These are phyloP conservation scores for Thamnophis elegans DNA, from an alignment of 2,797 vertebrate genomes.

Conservation along the genomic window DNA sequence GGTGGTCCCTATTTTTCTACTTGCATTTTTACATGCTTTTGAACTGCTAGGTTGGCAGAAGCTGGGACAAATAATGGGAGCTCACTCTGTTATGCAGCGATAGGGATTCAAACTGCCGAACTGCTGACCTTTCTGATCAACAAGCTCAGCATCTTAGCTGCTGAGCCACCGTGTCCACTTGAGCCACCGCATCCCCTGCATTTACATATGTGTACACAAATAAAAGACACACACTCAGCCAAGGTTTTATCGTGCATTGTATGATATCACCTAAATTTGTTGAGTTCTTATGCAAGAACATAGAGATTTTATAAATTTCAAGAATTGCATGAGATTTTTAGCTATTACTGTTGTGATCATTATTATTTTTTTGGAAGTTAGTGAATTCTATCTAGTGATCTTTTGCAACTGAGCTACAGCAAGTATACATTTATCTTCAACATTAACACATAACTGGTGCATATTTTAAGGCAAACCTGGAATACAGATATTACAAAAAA, in stretches of 20 bases:
- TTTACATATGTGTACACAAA: background rate
- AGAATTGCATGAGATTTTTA: background rate
- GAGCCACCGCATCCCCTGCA: no score
- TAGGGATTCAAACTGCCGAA: no score
- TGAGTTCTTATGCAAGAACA: background rate
- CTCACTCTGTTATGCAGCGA: no score
- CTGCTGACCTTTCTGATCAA: no score
- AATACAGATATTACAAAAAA: background rate
- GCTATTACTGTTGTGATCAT: background rate
- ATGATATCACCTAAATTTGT: background rate
- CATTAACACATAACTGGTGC: constrained; percentile 9
- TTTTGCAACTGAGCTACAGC: background rate
- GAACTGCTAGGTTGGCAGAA: no score
- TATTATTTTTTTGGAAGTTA: background rate
- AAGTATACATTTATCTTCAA: constrained; percentile 5
- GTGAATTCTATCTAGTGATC: background rate
- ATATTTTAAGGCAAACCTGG: constrained; percentile 8
- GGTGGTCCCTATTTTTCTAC: no score
- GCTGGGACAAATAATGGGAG: no score
- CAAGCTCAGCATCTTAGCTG: no score
- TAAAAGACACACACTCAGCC: background rate
- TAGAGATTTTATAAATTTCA: background rate
- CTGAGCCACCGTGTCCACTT: no score
- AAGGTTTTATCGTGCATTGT: background rate
- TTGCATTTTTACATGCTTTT: no score